Evolutionary conservation across 2,113 vertebrate species (phyloP), one percentile per base, ranked within the genome.

Genomic region (Excalfactoria chinensis): DNA sequence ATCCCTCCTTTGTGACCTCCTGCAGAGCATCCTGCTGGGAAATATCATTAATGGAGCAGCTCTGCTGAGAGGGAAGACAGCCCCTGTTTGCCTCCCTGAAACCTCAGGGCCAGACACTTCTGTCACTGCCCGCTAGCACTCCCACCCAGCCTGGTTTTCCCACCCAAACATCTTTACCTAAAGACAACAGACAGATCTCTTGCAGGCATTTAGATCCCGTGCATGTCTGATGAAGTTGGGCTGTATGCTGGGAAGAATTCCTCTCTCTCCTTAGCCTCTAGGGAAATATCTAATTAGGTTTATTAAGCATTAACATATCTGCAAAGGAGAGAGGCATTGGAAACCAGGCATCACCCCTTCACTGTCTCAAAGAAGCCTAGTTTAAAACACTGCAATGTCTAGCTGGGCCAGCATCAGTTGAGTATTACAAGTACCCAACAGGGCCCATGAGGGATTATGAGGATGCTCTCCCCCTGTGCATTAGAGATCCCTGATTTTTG

Each of bases 181-280:
- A 55, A 44, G 28, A 76, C 18, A 69, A 49, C 48, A 76, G 59
- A 62, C 34, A 8, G 30, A 67, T 66, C 28, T 81, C 79, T 80
- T 64, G 69, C 49, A 79, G 22, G 53, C 30, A 17, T 32, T 83
- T 88, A 76, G 55, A 49, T 40, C 40, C 30, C 66, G 18, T 2
- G 3, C 0, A 0, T 7, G 12, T 59, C 17, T 58, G n/a, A 88
- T 26, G 19, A 25, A 62, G 48, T 13, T 78, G 49, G 40, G 22
- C 7, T 72, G 41, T 15, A 59, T 18, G 23, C 44, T 58, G 41
- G 5, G 21, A 19, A 76, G 84, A 78, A 34, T 30, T 78, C 22
- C 16, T 43, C 19, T 73, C 26, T 49, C 23, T 55, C 23, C 30
- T 68, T 40, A 70, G 16, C 8, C 44, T 20, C 41, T 53, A 11